A percentile compares a stretch with the other conserved stretches of the same genome.
Conservation (phyloP, 2,888 invertebrate genomes). For the Clostera curtula region DNA sequence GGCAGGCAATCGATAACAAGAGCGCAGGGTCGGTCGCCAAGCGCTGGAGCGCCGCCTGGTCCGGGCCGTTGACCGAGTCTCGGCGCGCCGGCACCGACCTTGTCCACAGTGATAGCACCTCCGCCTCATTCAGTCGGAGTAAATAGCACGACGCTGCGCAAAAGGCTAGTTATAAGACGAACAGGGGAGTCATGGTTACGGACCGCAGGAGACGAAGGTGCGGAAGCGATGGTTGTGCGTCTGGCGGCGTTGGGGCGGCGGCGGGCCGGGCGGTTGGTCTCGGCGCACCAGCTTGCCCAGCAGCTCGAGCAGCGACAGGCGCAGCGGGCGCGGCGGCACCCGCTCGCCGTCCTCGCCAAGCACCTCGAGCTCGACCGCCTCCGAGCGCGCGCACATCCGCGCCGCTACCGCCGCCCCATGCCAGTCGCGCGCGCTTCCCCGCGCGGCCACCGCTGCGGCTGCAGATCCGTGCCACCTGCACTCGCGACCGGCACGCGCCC, state of each 20-base stretch:
- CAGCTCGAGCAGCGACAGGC: constrained; percentile 79
- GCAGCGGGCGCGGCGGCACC: constrained; percentile 80
- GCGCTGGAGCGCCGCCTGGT: constrained; percentile 46
- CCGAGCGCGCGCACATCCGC: constrained; percentile 87
- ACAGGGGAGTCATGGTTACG: constrained; percentile 38
- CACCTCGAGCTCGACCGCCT: constrained; percentile 84
- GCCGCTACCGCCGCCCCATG: constrained; percentile 82
- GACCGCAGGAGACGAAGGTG: constrained; percentile 69
- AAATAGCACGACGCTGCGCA: no score
- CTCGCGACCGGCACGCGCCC: constrained; percentile 29
- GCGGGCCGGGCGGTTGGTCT: constrained; percentile 63
- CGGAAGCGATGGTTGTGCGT: constrained; percentile 75
- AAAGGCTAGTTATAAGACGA: no score
- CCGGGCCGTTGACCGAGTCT: constrained; percentile 63
- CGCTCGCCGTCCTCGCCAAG: constrained; percentile 88
- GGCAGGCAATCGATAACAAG: constrained; percentile 58
- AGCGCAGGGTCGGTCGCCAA: constrained; percentile 47
- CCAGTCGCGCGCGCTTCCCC: constrained; percentile 74
- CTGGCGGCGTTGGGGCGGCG: constrained; percentile 52
- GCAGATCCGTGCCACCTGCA: constrained; percentile 37
- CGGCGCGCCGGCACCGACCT: constrained; percentile 54
- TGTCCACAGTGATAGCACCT: constrained; percentile 37
- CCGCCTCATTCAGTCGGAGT: constrained; percentile 12
- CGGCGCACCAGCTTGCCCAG: constrained; percentile 77
- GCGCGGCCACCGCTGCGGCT: constrained; percentile 43